Base-by-base conservation (phyloP, 2,797 vertebrate species). In the Melanotaenia maccullochi region DNA sequence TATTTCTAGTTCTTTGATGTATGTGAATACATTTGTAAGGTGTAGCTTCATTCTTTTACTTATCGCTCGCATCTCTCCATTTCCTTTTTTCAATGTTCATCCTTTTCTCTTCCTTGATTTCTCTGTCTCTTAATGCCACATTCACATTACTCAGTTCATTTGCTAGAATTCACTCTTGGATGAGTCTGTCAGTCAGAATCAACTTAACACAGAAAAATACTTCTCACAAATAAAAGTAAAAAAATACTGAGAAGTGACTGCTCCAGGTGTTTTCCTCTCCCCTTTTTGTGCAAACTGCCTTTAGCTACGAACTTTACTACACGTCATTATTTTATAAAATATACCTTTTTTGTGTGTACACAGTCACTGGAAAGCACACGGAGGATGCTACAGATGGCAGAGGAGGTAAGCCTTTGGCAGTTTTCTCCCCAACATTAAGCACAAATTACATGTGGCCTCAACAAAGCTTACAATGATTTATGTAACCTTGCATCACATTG, bases 321-420 rank as follows among this genome's bases (percentile, higher is more conserved):
- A 30, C 8, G 22, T 59, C 28, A 3, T 59, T 68, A 42, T 22
- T 70, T 24, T 36, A 47, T 20, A 62, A 79, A 64, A 3, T 75
- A 51, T 62, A 42, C 49, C 32, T 74, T 42, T 68, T 59, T 68
- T 63, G 52, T 33, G 24, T 61, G 52, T 64, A 66, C 64, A 18
- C 93, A 99, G 97, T 99, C 98, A 55, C 94, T 99, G 93, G 97
- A 99, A 92, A 98, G 97, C 91, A 99, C 98, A 68, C 94, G 98
- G 69, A 94, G 97, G 90, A 99, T 99, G 94, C 93, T 96, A 78
- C 95, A 94, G 87, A 79, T 99, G 94, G 96, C 96, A 16, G 94
- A 97, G 84, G 97, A 99, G 97, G 98, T 99, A 94, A 97, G 95
- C 25, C 58, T 49, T 60, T 64, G 22, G 71, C 49, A 18, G 4